Evolutionary conservation across 2,113 vertebrate genomes (phyloP), one percentile per base, ranked within the genome.

Genomic region (Grus americana): DNA sequence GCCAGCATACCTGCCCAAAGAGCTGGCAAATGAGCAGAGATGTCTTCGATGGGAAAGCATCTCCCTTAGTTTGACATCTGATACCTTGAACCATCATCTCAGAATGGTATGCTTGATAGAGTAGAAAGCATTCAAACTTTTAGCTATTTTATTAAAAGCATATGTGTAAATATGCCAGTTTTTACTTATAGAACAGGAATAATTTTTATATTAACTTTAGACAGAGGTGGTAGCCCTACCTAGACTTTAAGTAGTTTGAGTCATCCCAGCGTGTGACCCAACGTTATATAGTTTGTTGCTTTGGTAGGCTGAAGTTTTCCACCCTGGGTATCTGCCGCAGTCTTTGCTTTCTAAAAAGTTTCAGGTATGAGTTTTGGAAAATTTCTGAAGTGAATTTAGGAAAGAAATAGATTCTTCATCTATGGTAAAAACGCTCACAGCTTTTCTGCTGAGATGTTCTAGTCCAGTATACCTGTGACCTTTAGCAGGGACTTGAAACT

Each of bases 241-340:
- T 5, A 10, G 24, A 10, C 13, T 62, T 65, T 3, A 55, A 50
- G 59, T 18, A 86, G n/a, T 16, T 38, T 4, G 5, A 86, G 18
- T 7, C 32, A 70, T 6, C 6, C 32, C 52, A 34, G 3, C 0
- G 1, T 7, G 20, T 9, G 38, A 63, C 22, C 23, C 38, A 52
- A 15, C 2, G 14, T 15, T 13, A 19, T 6, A 24, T 6, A 71
- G 12, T 19, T 63, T 75, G 9, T 20, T 18, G 19, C 21, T 72
- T 8, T 7, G 11, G 12, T 9, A 54, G 58, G 29, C 19, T 79
- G 12, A 78, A 78, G 15, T 49, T 61, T 90, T 65, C 52, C 16
- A 54, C 6, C 20, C 74, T 27, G 21, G 10, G 4, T 46, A 34
- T 54, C 11, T 50, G 23, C 15, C 3, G 1, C n/a, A 72, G 22